phyloP scores from a whole-genome alignment of 2,888 invertebrate genomes.

The Meiosimyza platycephala region DNA sequence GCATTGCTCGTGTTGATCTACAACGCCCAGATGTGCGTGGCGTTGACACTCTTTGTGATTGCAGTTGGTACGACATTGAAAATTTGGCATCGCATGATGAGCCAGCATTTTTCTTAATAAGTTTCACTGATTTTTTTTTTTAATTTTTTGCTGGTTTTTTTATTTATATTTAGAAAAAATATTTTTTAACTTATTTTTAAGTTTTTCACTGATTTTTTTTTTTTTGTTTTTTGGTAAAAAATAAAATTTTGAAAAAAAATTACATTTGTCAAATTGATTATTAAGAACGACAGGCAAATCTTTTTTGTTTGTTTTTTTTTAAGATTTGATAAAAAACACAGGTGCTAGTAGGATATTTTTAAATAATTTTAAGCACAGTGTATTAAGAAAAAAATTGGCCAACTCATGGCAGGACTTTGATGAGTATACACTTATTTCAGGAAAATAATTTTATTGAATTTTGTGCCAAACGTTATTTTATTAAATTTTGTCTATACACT shows the following conservation, averaged over 20 bases:
- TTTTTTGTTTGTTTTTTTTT: too few relatives aligned
- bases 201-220: constrained; percentile 19
- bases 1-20: constrained; percentile 56
- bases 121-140: background rate
- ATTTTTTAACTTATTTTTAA: constrained; percentile 8
- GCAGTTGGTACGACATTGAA: constrained; percentile 58
- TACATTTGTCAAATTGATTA: too few relatives aligned
- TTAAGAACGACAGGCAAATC: too few relatives aligned
- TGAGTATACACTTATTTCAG: too few relatives aligned
- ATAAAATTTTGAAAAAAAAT: constrained; percentile 13
- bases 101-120: constrained; percentile 50
- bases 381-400: too few relatives aligned
- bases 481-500: too few relatives aligned
- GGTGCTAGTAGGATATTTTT: too few relatives aligned
- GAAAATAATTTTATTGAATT: too few relatives aligned
- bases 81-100: constrained; percentile 58
- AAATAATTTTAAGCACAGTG: too few relatives aligned
- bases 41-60: constrained; percentile 60
- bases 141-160: constrained; percentile 12
- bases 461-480: too few relatives aligned
- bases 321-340: too few relatives aligned
- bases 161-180: constrained; percentile 4
- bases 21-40: constrained; percentile 56
- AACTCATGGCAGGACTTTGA: too few relatives aligned
- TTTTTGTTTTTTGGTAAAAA: constrained; percentile 20